Conservation (phyloP, 2,113 vertebrate genomes). For the Carettochelys insculpta region DNA sequence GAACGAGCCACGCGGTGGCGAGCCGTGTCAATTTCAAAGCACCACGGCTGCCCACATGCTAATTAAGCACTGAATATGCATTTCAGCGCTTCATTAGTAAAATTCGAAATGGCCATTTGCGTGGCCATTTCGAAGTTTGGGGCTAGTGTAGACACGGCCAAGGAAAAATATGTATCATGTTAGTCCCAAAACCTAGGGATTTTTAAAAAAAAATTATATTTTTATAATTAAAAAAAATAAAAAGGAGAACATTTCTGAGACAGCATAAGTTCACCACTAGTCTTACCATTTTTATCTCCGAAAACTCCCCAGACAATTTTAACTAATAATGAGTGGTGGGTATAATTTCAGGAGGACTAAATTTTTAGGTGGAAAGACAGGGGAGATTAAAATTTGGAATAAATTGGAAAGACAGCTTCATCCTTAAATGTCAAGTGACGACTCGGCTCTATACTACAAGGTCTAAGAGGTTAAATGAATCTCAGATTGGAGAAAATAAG, state of each 20-base stretch:
- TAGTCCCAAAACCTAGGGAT: not conserved
- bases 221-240: not conserved
- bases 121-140: too few relatives aligned
- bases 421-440: not conserved
- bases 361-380: not conserved
- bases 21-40: too few relatives aligned
- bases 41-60: too few relatives aligned
- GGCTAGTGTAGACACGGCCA: too few relatives aligned
- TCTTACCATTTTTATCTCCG: not conserved
- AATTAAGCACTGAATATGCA: too few relatives aligned
- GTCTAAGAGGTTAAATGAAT: conserved; percentile 4
- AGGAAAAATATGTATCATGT: conserved; percentile 12
- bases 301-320: not conserved
- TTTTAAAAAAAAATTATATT: conserved; percentile 10
- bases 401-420: not conserved
- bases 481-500: not conserved
- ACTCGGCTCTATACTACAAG: not conserved
- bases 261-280: not conserved
- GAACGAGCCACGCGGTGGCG: too few relatives aligned
- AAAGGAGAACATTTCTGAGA: not conserved
- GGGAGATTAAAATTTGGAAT: not conserved
- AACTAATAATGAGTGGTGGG: not conserved
- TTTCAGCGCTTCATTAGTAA: too few relatives aligned
- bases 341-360: not conserved
- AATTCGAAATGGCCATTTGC: too few relatives aligned